Evolutionary conservation across 2,797 vertebrate species (phyloP), one percentile per base, ranked within the genome.

Genomic region (Silurus lanzhouensis): DNA sequence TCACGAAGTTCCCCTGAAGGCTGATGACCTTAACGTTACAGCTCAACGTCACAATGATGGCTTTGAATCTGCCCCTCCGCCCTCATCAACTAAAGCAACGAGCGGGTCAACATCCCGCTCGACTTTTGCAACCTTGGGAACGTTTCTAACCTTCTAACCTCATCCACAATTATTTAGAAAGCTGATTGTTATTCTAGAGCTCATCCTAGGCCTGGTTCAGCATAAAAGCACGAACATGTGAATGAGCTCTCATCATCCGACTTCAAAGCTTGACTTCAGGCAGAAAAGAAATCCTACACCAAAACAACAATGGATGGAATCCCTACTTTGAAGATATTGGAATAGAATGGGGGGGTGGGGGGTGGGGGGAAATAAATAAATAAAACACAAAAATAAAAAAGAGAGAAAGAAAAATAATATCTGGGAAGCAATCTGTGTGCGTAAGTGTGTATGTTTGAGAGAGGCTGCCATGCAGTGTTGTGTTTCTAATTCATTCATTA

Each of bases 401-500:
- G 91, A 75, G 2, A 27, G 3, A 7, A 12, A 89, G 92, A 94
- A 93, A 89, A 92, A 93, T 91, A 92, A 92, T 93, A 92, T 93
- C 90, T 89, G 91, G 91, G 89, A 93, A 93, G 90, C 89, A 83
- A 87, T 90, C 80, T 88, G 90, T 86, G 85, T 84, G 82, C 19
- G 46, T 80, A 82, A 46, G 87, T 92, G 90, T 90, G 88, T 87
- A 86, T 90, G 85, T 92, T 89, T 88, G 89, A 90, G 89, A 92
- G 91, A 93, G 91, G 91, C 92, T 92, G 93, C 90, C 94, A 95
- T 95, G 94, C 93, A 94, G 90, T 93, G 92, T 94, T 93, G 93
- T 91, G 90, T 93, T 93, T 93, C 91, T 90, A 92, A 92, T 85
- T 93, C 91, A 92, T 92, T 92, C 90, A 93, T 94, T 93, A 92